These are phyloP conservation scores for Struthio camelus DNA, from an alignment of 2,113 vertebrate species.

Conservation along the genomic window DNA sequence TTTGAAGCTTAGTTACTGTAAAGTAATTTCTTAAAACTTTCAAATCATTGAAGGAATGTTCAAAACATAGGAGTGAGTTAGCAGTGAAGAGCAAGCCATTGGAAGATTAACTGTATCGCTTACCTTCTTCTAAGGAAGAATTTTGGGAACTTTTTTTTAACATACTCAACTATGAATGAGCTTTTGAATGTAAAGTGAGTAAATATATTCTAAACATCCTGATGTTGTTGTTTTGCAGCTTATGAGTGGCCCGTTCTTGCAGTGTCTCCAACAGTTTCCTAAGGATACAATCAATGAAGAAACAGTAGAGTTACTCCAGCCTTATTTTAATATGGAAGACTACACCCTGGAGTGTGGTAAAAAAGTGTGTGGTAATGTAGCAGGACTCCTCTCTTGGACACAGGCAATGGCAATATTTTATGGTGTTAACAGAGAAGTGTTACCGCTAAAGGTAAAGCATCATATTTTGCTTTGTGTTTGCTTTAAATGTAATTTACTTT, in stretches of 20 bases:
- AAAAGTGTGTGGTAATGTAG: conserved; percentile 83
- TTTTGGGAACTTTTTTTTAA: neutral
- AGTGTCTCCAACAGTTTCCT: conserved; percentile 78
- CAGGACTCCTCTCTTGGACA: conserved; percentile 83
- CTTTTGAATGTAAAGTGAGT: neutral
- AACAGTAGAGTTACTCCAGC: conserved; percentile 79
- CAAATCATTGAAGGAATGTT: neutral
- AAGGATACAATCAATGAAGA: conserved; percentile 83
- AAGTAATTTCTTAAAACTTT: neutral
- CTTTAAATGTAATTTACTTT: neutral
- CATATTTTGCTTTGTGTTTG: neutral
- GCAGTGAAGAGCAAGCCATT: neutral
- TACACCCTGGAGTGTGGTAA: conserved; percentile 74
- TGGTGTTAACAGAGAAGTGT: conserved; percentile 78
- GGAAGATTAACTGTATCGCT: neutral
- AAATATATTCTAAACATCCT: neutral
- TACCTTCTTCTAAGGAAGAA: neutral
- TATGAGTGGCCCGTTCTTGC: conserved; percentile 82
- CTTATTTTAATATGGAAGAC: conserved; percentile 82
- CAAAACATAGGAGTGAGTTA: neutral
- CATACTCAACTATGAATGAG: neutral
- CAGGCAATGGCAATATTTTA: conserved; percentile 81
- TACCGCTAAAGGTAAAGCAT: conserved; percentile 80
- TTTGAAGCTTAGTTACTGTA: neutral
- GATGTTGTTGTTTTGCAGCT: conserved; percentile 72